Evolutionary conservation across 2,797 vertebrate species (phyloP).

Genomic region (Myotis findleyi): DNA sequence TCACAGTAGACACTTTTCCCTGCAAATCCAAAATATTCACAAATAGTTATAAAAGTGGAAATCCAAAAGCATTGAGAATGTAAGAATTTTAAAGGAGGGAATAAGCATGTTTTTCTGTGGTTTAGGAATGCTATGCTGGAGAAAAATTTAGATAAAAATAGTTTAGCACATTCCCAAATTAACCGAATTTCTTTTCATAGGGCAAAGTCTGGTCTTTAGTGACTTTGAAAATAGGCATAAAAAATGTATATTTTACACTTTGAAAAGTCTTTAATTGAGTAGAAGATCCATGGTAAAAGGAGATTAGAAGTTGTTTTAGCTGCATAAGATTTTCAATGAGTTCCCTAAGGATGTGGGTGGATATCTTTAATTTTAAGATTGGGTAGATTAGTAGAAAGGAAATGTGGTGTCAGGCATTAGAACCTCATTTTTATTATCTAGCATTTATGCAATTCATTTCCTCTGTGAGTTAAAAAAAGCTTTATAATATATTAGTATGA

Average conservation of each 20-base stretch:
- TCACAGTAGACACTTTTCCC: neutral
- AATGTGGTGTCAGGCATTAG: constrained; percentile 61
- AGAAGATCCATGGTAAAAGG: constrained; percentile 45
- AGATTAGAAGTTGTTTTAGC: constrained; percentile 71
- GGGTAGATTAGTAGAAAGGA: constrained; percentile 60
- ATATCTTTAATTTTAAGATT: constrained; percentile 74
- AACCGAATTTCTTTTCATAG: constrained; percentile 50
- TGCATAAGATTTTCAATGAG: constrained; percentile 71
- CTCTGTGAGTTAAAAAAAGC: constrained; percentile 52
- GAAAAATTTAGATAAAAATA: constrained; percentile 73
- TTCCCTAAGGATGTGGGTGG: constrained; percentile 70
- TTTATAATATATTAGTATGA: constrained; percentile 40
- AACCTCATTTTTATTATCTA: constrained; percentile 69
- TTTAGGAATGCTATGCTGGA: constrained; percentile 63
- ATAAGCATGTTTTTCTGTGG: constrained; percentile 19
- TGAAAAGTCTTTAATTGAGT: constrained; percentile 77
- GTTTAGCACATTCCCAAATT: constrained; percentile 66
- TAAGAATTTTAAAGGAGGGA: neutral
- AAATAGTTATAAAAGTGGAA: neutral
- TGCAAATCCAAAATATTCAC: neutral
- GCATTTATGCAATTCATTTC: constrained; percentile 70
- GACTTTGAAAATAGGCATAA: constrained; percentile 71
- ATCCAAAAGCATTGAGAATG: constrained; percentile 33
- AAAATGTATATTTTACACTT: constrained; percentile 67
- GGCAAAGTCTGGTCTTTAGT: constrained; percentile 74